Evolutionary conservation across 2,113 vertebrate species (phyloP).

Genomic region (Nesoenas mayeri): DNA sequence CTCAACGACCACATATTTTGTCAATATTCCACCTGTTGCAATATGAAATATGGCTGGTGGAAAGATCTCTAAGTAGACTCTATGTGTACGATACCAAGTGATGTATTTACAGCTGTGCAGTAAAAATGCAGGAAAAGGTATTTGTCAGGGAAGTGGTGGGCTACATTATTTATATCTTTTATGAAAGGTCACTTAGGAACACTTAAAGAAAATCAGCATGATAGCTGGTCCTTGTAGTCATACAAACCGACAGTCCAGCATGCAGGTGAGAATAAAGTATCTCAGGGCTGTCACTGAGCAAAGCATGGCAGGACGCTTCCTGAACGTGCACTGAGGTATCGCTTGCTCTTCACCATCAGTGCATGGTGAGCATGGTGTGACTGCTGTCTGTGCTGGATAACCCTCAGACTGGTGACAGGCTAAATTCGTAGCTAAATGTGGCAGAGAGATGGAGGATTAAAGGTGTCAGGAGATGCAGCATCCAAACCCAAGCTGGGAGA

Average conservation of each 20-base stretch:
- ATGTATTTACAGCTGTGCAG: neutral
- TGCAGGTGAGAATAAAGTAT: fast-evolving
- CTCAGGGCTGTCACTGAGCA: neutral
- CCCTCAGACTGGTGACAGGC: neutral
- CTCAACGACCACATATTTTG: neutral
- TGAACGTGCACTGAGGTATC: too few relatives aligned
- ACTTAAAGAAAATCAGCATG: neutral
- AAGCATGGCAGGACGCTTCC: fast-evolving
- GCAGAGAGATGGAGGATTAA: neutral
- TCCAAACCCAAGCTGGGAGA: neutral
- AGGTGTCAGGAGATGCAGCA: neutral
- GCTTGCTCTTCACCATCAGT: fast-evolving
- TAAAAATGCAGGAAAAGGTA: neutral
- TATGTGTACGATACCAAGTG: neutral
- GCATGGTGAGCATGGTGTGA: neutral
- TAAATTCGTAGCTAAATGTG: neutral
- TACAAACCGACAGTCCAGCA: neutral
- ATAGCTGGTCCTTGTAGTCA: neutral
- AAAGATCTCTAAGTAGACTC: neutral
- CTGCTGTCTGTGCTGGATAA: fast-evolving
- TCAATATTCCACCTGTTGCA: neutral
- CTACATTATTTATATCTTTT: neutral
- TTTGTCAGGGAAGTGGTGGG: neutral
- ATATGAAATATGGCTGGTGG: neutral
- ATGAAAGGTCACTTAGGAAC: neutral